Conservation (phyloP, 2,888 invertebrate genomes). For the Ceramica pisi region DNA sequence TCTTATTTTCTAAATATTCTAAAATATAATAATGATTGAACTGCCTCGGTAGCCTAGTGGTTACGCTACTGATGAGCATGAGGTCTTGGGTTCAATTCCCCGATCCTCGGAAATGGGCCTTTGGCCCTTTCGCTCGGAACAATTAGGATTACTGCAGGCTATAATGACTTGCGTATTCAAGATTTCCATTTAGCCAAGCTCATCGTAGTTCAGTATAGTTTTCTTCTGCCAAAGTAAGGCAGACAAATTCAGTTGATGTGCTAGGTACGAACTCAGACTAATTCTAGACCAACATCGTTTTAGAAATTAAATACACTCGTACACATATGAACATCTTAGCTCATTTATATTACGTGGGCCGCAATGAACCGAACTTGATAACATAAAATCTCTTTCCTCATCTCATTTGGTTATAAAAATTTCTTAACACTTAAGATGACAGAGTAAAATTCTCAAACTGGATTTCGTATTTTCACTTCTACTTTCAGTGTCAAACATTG, state of each 20-base stretch:
- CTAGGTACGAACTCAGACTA: not conserved
- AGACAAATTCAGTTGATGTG: no score
- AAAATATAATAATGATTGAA: no score
- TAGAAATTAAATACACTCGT: not conserved
- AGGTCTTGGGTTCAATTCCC: no score
- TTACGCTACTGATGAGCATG: no score
- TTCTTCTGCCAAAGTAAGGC: no score
- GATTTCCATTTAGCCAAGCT: not conserved
- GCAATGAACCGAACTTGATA: slow-evolving; percentile 5
- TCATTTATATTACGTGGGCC: not conserved
- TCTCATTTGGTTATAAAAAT: slow-evolving; percentile 19
- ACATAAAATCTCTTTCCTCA: slow-evolving; percentile 13
- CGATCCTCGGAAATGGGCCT: no score
- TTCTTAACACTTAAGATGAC: slow-evolving; percentile 42
- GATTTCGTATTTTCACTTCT: slow-evolving; percentile 62
- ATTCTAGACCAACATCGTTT: not conserved
- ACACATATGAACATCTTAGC: not conserved
- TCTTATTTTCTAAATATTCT: no score
- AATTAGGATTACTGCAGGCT: no score
- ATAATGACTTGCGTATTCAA: no score
- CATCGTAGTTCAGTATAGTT: not conserved
- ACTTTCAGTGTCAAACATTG: slow-evolving; percentile 60
- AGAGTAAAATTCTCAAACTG: slow-evolving; percentile 52
- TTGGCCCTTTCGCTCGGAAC: no score
- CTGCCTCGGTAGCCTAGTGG: no score